Evolutionary conservation across 2,888 invertebrate genomes (phyloP).

Genomic region (Antheraea yamamai): DNA sequence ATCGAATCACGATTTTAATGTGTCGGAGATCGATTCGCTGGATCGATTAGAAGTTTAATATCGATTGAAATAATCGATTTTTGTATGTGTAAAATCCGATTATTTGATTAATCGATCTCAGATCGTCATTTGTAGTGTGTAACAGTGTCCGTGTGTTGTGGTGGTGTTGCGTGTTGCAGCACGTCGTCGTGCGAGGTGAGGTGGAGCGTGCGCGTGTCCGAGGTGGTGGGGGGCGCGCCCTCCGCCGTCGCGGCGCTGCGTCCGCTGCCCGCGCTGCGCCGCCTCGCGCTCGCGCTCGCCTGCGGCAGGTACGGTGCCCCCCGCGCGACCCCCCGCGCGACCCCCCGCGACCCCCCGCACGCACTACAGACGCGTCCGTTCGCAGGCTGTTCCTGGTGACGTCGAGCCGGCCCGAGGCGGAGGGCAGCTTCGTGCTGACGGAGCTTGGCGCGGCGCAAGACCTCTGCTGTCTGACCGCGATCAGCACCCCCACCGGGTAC

Average conservation of each 20-base stretch:
- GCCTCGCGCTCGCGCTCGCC: conserved; percentile 91
- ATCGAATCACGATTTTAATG: no score
- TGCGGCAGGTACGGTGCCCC: conserved; percentile 82
- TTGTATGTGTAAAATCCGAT: no score
- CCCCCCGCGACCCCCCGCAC: no score
- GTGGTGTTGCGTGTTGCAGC: conserved; percentile 34
- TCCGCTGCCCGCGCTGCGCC: conserved; percentile 84
- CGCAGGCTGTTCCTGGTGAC: conserved; percentile 86
- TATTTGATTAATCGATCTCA: no score
- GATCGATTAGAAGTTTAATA: no score
- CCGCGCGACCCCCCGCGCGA: neutral
- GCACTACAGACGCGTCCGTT: neutral
- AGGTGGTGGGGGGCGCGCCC: conserved; percentile 85
- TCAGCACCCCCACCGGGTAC: conserved; percentile 56
- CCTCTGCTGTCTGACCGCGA: conserved; percentile 86
- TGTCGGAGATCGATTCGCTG: no score
- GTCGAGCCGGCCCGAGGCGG: conserved; percentile 80
- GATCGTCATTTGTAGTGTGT: no score
- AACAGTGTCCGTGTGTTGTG: no score
- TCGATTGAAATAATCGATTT: no score
- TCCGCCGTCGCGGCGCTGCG: conserved; percentile 86
- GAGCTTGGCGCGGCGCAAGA: conserved; percentile 87
- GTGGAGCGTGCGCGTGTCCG: conserved; percentile 59
- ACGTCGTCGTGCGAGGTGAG: conserved; percentile 50
- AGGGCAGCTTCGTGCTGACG: conserved; percentile 89